phyloP scores from a whole-genome alignment of 2,113 vertebrate species.

The Chrysemys picta region DNA sequence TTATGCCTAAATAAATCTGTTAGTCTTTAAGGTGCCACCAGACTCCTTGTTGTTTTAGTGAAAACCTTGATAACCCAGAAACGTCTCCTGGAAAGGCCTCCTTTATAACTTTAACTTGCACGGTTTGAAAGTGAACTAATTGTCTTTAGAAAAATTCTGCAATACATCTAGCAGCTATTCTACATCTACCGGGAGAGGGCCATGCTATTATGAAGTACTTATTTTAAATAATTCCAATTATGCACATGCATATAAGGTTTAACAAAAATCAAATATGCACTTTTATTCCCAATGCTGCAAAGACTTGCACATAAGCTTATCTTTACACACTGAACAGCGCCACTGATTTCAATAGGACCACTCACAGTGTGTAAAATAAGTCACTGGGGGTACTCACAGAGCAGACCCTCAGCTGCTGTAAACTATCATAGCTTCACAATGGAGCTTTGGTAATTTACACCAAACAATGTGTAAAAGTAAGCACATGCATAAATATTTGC shows the following conservation, averaged over 20 bases:
- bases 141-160: not conserved
- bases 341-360: not conserved
- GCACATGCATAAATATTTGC: not conserved
- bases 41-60: no score
- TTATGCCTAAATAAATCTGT: no score
- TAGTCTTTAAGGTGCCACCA: no score
- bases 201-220: not conserved
- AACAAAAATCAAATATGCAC: not conserved
- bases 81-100: not conserved
- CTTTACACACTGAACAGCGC: not conserved
- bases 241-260: not conserved
- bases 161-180: not conserved
- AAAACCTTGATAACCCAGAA: not conserved
- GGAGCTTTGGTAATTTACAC: not conserved
- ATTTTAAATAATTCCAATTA: slow-evolving; percentile 10
- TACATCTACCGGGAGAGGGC: not conserved
- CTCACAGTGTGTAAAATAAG: slow-evolving; percentile 31
- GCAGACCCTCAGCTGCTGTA: not conserved
- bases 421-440: not conserved
- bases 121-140: not conserved
- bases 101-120: not conserved
- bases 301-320: not conserved
- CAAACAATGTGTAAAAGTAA: not conserved
- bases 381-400: not conserved
- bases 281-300: not conserved